Base-by-base conservation (phyloP, 2,113 vertebrate species). In the Elachura formosa region DNA sequence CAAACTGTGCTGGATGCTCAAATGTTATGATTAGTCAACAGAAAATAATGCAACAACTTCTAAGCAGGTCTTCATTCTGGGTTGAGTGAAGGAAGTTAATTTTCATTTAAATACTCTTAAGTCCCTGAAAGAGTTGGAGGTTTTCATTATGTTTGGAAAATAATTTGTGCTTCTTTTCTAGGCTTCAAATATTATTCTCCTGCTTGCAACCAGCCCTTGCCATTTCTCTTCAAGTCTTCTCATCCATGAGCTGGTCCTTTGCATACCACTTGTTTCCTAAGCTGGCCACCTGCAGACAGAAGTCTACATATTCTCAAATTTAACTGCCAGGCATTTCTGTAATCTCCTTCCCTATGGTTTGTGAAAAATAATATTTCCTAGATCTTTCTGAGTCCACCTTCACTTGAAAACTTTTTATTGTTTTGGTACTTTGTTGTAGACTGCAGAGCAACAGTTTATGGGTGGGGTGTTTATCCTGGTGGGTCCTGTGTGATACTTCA, bases 101-200 rank as follows among this genome's bases (percentile, higher is more conserved):
- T 97, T 94, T 84, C 58, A 51, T 93, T 94, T 93, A 96, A 96
- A 92, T 81, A 54, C 67, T 26, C 84, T 87, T 87, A 92, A 95
- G 63, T 31, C n/a, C 86, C 79, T 96, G 54, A 84, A 96, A 88
- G 56, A 87, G 20, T 89, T 89, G 74, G 34, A 48, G 51, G 45
- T 76, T 96, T 92, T 92, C 72, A 83, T 94, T 91, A 90, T 89
- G 84, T 49, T 84, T 81, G n/a, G 54, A 73, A 96, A 86, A 79
- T 41, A 95, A 63, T 51, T 91, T 94, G 71, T 43, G 62, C 33
- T 94, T 93, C 88, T 92, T 86, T 93, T 86, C 80, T 83, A 1
- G 51, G 18, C 17, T 77, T 94, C 41, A 77, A 49, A 81, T 49
- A 34, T 91, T 87, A 48, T 41, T 87, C 52, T 95, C 58, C 61